Evolutionary conservation across 2,113 vertebrate genomes (phyloP).

Genomic region (Hyaena hyaena): DNA sequence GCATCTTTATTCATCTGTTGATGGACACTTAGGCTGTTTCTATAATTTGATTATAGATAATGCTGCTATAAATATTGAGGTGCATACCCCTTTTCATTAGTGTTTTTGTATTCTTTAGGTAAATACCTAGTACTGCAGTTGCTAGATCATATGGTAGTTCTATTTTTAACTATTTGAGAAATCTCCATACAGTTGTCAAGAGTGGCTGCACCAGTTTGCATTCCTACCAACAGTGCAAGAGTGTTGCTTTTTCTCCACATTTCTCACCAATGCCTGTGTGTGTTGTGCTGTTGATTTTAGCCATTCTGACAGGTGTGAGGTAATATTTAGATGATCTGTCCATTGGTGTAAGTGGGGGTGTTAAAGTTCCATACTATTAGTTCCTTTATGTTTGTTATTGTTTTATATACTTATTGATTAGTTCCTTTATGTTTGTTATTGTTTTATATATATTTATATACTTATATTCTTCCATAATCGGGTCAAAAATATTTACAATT

Average conservation of each 20-base stretch:
- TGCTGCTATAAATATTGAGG: background rate
- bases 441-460: background rate
- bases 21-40: background rate
- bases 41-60: background rate
- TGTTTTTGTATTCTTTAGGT: background rate
- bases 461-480: background rate
- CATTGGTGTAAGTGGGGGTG: background rate
- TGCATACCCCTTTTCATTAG: background rate
- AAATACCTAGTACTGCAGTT: background rate
- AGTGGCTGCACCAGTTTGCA: background rate
- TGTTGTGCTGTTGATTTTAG: background rate
- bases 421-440: background rate
- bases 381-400: background rate
- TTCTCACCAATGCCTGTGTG: background rate
- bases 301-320: background rate
- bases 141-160: background rate
- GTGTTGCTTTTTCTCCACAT: background rate
- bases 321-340: background rate
- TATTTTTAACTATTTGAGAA: background rate
- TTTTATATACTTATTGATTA: background rate
- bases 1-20: background rate
- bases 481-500: background rate
- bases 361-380: background rate
- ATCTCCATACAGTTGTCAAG: background rate
- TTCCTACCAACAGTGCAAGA: background rate